Base-by-base conservation (phyloP, 2,888 invertebrate genomes). In the Eugnorisma glareosa region DNA sequence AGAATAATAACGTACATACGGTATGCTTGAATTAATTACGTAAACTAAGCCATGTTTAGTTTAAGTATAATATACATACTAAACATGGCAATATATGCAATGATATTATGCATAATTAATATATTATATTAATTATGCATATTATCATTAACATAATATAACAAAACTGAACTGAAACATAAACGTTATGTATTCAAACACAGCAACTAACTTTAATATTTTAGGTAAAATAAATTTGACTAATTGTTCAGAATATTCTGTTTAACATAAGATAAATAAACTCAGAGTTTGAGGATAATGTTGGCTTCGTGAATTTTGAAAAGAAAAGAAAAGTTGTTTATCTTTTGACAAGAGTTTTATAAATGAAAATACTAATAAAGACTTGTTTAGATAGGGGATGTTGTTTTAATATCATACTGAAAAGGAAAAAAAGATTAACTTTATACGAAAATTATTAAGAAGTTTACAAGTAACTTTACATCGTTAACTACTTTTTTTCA, bases 121-220 rank as follows among this genome's bases (percentile, higher is more conserved):
- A 35, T 35, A 2, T n/a, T n/a, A 13, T 40, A 40, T 40, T 40
- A 40, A 40, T 40, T 40, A 40, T 40, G 51, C n/a, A 59, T 18
- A 68, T 37, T 28, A 67, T 21, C 48, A 24, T 67, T 48, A 40
- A 59, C 59, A 43, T n/a, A 64, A 54, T 35, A 40, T 13, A n/a
- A n/a, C 21, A 24, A 68, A 73, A 61, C 40, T 13, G 13, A 54
- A 73, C 67, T 51, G 7, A 10, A 43, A 71, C 40, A 21, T 72
- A 69, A 76, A 78, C 51, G 51, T 73, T 79, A 59, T 64, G 4
- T 69, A 31, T 59, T 21, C 13, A 73, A 75, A 83, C 72, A 73
- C 24, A 73, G 15, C 11, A n/a, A 63, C n/a, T 21, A 35, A 75
- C 35, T 63, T 37, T 31, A 66, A 66, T 67, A 57, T 66, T 66